A percentile compares a stretch with the other conserved stretches of the same genome.
Evolutionary conservation across 2,888 invertebrate genomes (phyloP).

Genomic region (Catocala sponsa): DNA sequence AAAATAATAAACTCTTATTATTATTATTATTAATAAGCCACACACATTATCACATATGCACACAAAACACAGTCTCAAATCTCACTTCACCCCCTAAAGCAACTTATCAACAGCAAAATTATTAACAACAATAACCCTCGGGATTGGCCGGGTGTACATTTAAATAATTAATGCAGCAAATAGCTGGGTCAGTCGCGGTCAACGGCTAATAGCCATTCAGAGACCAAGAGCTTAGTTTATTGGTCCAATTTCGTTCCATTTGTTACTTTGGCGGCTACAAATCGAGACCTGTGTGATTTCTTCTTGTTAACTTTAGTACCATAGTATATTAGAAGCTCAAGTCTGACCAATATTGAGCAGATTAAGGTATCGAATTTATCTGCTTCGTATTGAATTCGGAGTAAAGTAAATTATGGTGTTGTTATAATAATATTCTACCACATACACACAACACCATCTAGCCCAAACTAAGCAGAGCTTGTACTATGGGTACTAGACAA

Average conservation of each 20-base stretch:
- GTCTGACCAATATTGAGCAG: too few relatives aligned
- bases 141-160: slow-evolving; percentile 69
- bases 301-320: slow-evolving; percentile 55
- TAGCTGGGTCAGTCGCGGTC: slow-evolving; percentile 64
- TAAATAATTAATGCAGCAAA: slow-evolving; percentile 78
- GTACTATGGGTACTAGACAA: too few relatives aligned
- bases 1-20: too few relatives aligned
- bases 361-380: too few relatives aligned
- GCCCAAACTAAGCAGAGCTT: too few relatives aligned
- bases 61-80: background rate
- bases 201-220: slow-evolving; percentile 80
- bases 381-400: too few relatives aligned
- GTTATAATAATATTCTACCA: too few relatives aligned
- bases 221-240: slow-evolving; percentile 81
- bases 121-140: slow-evolving; percentile 63
- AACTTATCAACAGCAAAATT: slow-evolving; percentile 56
- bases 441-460: too few relatives aligned
- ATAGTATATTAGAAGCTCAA: too few relatives aligned
- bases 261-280: slow-evolving; percentile 60
- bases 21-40: too few relatives aligned
- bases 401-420: too few relatives aligned
- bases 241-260: slow-evolving; percentile 70
- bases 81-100: slow-evolving; percentile 32
- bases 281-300: slow-evolving; percentile 60
- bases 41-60: too few relatives aligned